These are phyloP conservation scores for Pseudobourletiella spinata DNA, from an alignment of 1,140 invertebrate species.

Conservation along the genomic window DNA sequence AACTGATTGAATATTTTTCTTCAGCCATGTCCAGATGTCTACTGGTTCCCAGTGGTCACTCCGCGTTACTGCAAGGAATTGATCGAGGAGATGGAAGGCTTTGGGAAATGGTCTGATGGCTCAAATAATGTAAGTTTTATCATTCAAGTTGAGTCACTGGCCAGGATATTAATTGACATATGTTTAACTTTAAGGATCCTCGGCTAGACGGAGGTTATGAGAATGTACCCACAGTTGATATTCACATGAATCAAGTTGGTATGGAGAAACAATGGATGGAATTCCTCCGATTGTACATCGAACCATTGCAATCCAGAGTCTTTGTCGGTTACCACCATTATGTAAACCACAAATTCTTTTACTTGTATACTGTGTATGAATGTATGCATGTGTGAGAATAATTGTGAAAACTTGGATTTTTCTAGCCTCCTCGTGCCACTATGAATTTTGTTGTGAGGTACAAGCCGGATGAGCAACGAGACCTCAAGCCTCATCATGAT, in stretches of 20 bases:
- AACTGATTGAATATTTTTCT: too few relatives aligned
- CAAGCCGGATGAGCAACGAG: slow-evolving; percentile 87
- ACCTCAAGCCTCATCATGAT: slow-evolving; percentile 90
- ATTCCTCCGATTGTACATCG: slow-evolving; percentile 80
- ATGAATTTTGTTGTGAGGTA: slow-evolving; percentile 95
- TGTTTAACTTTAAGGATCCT: slow-evolving; percentile 52
- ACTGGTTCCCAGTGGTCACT: too few relatives aligned
- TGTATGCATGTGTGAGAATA: too few relatives aligned
- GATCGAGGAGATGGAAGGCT: too few relatives aligned
- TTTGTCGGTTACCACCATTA: too few relatives aligned
- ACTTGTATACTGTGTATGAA: too few relatives aligned
- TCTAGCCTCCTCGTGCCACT: too few relatives aligned
- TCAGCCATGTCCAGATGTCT: too few relatives aligned
- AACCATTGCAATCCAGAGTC: slow-evolving; percentile 84
- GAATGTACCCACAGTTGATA: slow-evolving; percentile 95
- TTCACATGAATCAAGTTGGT: slow-evolving; percentile 96
- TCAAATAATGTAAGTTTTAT: slow-evolving; percentile 64
- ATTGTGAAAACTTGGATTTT: too few relatives aligned
- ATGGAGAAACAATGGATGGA: slow-evolving; percentile 81
- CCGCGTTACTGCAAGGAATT: too few relatives aligned
- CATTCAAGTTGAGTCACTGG: not conserved
- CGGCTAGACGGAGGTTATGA: slow-evolving; percentile 82
- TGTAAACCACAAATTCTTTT: too few relatives aligned
- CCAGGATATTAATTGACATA: too few relatives aligned
- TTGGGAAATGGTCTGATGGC: slow-evolving; percentile 90